phyloP scores from a whole-genome alignment of 2,797 vertebrate genomes.

The Melanotaenia pygmaea region DNA sequence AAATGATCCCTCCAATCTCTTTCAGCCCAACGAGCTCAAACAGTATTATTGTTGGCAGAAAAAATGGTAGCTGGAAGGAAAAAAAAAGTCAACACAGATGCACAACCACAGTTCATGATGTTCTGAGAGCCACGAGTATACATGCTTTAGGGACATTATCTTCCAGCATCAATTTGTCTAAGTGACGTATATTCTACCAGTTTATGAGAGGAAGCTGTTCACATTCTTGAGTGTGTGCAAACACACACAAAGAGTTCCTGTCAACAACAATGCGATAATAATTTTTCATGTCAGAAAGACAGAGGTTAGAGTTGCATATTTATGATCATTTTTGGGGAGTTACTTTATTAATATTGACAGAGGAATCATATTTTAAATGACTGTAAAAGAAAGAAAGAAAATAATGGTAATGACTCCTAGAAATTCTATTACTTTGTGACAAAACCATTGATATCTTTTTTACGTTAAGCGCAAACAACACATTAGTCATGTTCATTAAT shows the following conservation, averaged over 20 bases:
- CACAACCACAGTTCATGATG: constrained; percentile 23
- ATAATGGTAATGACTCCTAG: neutral
- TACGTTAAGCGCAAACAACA: constrained; percentile 4
- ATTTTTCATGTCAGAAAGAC: neutral
- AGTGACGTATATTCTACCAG: neutral
- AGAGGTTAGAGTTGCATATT: neutral
- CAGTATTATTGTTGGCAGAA: constrained; percentile 53
- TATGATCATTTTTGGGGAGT: neutral
- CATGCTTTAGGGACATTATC: neutral
- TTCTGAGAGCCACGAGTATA: neutral
- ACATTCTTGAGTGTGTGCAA: neutral
- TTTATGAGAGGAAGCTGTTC: neutral
- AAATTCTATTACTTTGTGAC: neutral
- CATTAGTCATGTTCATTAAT: constrained; percentile 37
- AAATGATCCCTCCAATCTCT: constrained; percentile 47
- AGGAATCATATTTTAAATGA: neutral
- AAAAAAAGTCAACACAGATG: constrained; percentile 18
- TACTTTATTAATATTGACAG: neutral
- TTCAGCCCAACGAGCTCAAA: constrained; percentile 62
- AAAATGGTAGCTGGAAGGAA: constrained; percentile 2
- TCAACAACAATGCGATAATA: neutral
- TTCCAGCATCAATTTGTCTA: neutral
- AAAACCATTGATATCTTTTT: neutral
- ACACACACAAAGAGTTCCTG: neutral
- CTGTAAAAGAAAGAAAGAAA: neutral